phyloP scores from a whole-genome alignment of 2,888 invertebrate species.

The Melinaea marsaeus region DNA sequence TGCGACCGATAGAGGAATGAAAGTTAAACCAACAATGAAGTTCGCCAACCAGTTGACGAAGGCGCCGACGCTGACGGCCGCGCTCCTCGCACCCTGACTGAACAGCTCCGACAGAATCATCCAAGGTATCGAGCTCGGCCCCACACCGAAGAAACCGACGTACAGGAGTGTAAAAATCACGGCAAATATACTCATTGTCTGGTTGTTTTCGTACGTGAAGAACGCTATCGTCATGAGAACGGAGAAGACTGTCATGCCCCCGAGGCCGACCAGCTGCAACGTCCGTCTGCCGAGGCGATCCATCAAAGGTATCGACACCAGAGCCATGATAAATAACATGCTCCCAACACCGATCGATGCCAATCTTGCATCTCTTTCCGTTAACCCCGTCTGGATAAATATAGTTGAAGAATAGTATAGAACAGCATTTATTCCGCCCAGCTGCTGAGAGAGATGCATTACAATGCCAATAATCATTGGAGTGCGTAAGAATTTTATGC shows the following conservation, averaged over 20 bases:
- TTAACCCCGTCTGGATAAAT: constrained; percentile 80
- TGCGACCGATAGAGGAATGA: constrained; percentile 58
- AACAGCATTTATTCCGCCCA: constrained; percentile 77
- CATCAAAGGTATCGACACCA: constrained; percentile 87
- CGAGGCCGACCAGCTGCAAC: constrained; percentile 82
- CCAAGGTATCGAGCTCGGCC: constrained; percentile 75
- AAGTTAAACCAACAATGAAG: constrained; percentile 71
- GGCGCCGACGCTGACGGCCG: constrained; percentile 72
- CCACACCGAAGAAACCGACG: constrained; percentile 73
- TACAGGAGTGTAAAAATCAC: constrained; percentile 71
- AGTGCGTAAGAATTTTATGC: constrained; percentile 52
- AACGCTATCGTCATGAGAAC: constrained; percentile 81
- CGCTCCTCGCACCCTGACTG: constrained; percentile 69
- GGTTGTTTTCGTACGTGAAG: constrained; percentile 61
- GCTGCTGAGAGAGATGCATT: constrained; percentile 73
- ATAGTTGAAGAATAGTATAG: constrained; percentile 84
- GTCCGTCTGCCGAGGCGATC: constrained; percentile 84
- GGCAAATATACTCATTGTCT: constrained; percentile 68
- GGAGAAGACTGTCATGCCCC: constrained; percentile 85
- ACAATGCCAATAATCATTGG: constrained; percentile 71
- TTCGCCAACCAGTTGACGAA: constrained; percentile 75
- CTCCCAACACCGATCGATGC: constrained; percentile 85
- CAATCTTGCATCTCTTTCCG: constrained; percentile 77
- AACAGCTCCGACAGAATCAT: constrained; percentile 74
- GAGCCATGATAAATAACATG: constrained; percentile 84